Conservation (phyloP, 1,140 invertebrate species). For the Hyposmocoma kahamanoa region DNA sequence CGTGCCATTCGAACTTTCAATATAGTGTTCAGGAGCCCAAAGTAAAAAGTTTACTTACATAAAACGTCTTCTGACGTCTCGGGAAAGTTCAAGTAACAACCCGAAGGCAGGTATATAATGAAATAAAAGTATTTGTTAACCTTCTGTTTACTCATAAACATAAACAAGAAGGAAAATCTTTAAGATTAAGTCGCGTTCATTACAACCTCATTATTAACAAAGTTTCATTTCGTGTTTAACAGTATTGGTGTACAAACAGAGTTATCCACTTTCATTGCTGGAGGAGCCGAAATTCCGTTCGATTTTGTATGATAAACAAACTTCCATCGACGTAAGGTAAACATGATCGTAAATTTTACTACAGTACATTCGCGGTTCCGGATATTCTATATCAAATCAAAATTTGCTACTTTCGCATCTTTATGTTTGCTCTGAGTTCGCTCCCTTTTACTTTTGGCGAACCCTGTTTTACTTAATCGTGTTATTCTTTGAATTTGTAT, state of each 20-base stretch:
- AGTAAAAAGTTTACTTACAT: no score
- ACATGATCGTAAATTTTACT: slow-evolving; percentile 59
- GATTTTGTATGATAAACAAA: slow-evolving; percentile 56
- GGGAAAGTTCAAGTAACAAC: no score
- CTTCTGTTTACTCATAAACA: no score
- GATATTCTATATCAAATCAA: slow-evolving; percentile 43
- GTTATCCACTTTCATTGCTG: slow-evolving; percentile 44
- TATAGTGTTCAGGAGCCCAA: no score
- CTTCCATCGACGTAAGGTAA: slow-evolving; percentile 48
- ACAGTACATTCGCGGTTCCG: slow-evolving; percentile 29
- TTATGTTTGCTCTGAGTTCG: background rate
- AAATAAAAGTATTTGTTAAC: no score
- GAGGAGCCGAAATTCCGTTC: slow-evolving; percentile 31
- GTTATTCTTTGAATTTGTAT: no score
- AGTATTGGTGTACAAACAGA: slow-evolving; percentile 38
- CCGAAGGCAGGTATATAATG: no score
- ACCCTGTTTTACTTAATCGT: background rate
- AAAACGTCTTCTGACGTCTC: no score
- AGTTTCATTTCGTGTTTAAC: slow-evolving; percentile 39
- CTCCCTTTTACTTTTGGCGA: background rate
- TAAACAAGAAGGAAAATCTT: no score
- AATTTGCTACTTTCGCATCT: slow-evolving; percentile 25
- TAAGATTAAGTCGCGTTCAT: slow-evolving; percentile 11
- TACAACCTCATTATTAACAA: slow-evolving; percentile 34
- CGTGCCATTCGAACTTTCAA: no score